These are phyloP conservation scores for Hephaestus fuliginosus DNA, from an alignment of 2,797 vertebrate species.

Conservation along the genomic window DNA sequence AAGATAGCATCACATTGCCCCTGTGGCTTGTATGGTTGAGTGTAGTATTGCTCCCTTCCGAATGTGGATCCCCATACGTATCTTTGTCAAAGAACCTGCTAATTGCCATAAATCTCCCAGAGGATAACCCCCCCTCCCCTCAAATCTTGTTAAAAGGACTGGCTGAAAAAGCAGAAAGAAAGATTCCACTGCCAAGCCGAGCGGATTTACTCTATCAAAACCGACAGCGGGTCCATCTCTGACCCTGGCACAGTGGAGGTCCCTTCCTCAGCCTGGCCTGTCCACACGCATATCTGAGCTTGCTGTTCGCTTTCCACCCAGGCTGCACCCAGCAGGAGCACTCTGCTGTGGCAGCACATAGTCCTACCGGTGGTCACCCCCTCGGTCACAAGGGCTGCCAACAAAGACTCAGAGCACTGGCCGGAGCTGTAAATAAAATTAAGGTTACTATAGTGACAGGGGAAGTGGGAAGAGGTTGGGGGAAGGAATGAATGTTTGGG, in stretches of 20 bases:
- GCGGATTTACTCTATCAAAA: conserved; percentile 34
- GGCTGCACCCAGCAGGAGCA: conserved; percentile 30
- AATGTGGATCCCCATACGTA: conserved; percentile 46
- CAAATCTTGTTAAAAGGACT: conserved; percentile 55
- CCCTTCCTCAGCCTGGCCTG: not conserved
- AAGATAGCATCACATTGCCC: conserved; percentile 30
- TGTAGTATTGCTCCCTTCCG: not conserved
- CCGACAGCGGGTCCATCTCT: conserved; percentile 31
- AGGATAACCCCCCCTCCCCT: conserved; percentile 7
- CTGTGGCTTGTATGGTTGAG: conserved; percentile 14
- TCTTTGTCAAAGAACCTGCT: conserved; percentile 55
- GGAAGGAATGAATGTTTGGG: not conserved
- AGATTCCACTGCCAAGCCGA: conserved; percentile 10
- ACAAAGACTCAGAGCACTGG: conserved; percentile 42
- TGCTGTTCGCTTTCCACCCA: conserved; percentile 12
- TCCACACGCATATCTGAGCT: conserved; percentile 37
- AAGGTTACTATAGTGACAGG: conserved; percentile 48
- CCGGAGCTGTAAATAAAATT: conserved; percentile 57
- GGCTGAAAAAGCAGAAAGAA: conserved; percentile 31
- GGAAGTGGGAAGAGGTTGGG: conserved; percentile 28
- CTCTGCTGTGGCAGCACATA: conserved; percentile 24
- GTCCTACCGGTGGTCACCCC: conserved; percentile 16
- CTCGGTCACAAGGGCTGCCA: conserved; percentile 37
- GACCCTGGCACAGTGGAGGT: conserved; percentile 10
- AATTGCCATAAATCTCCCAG: conserved; percentile 57